Conservation (phyloP, 2,888 invertebrate genomes). For the Metellina segmentata region DNA sequence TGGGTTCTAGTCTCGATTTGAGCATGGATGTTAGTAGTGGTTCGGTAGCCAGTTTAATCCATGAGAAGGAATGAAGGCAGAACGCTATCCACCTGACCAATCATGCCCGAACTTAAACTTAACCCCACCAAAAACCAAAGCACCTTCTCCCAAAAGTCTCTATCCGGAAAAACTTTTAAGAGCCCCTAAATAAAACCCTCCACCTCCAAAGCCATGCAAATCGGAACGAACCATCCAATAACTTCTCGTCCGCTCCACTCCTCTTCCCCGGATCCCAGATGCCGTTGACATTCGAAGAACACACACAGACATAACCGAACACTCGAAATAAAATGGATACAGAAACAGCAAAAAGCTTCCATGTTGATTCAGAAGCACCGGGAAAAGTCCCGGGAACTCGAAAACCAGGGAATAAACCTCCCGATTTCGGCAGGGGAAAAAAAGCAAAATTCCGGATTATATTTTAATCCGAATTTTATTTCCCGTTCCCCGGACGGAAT, state of each 20-base stretch:
- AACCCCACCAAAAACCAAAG: too few species aligned
- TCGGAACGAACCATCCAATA: not conserved
- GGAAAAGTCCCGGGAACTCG: not conserved
- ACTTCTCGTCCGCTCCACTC: not conserved
- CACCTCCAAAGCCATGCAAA: not conserved
- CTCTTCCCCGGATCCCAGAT: not conserved
- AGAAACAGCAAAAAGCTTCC: not conserved
- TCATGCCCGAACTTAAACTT: too few species aligned
- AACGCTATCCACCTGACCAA: too few species aligned
- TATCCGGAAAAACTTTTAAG: too few species aligned
- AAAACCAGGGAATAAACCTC: not conserved
- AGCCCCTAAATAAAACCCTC: too few species aligned
- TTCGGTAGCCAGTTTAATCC: too few species aligned
- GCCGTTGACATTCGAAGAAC: not conserved
- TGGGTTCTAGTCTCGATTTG: too few species aligned
- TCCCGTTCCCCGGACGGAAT: not conserved
- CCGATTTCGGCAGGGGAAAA: not conserved
- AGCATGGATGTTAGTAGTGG: too few species aligned
- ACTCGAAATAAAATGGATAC: not conserved
- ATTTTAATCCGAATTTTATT: conserved; percentile 10
- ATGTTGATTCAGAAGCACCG: not conserved
- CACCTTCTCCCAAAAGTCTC: too few species aligned
- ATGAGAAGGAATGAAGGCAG: too few species aligned
- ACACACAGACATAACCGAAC: not conserved
- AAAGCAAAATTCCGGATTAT: not conserved